phyloP scores from a whole-genome alignment of 2,113 vertebrate genomes.

The Indicator maculatus region DNA sequence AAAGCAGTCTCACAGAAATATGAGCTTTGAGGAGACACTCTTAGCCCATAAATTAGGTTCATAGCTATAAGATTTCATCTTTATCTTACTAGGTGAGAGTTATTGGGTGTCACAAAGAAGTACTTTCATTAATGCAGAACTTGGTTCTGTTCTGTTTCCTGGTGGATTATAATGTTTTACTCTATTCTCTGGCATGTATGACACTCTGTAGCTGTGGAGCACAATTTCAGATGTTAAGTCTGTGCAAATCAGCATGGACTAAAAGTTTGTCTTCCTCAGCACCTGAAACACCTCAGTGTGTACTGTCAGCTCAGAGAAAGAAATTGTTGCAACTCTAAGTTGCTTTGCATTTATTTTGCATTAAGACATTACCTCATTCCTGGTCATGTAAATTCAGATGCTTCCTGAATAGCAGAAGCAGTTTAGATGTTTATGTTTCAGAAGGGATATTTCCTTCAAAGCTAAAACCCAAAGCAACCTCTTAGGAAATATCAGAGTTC shows the following conservation, averaged over 20 bases:
- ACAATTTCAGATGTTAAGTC: not conserved
- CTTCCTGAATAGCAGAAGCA: not conserved
- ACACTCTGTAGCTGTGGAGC: not conserved
- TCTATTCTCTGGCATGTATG: not conserved
- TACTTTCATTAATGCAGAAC: not conserved
- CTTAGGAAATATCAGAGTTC: not conserved
- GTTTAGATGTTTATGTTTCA: conserved; percentile 9
- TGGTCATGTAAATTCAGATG: conserved; percentile 21
- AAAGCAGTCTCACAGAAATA: conserved; percentile 12
- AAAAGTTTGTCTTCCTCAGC: conserved; percentile 1
- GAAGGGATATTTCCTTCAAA: not conserved
- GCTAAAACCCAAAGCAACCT: not conserved
- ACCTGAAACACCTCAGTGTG: not conserved
- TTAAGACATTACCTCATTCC: conserved; percentile 14
- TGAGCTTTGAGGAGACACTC: not conserved
- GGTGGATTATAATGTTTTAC: not conserved
- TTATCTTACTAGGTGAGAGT: conserved; percentile 20
- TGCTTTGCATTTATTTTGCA: conserved; percentile 38
- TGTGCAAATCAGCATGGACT: not conserved
- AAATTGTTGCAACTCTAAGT: not conserved
- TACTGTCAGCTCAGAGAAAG: conserved; percentile 1
- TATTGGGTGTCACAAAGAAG: not conserved
- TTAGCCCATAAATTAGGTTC: not conserved
- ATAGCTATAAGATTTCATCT: conserved; percentile 14
- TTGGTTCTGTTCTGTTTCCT: not conserved